Conservation (phyloP, 1,140 invertebrate genomes). For the Macrobrachium rosenbergii region DNA sequence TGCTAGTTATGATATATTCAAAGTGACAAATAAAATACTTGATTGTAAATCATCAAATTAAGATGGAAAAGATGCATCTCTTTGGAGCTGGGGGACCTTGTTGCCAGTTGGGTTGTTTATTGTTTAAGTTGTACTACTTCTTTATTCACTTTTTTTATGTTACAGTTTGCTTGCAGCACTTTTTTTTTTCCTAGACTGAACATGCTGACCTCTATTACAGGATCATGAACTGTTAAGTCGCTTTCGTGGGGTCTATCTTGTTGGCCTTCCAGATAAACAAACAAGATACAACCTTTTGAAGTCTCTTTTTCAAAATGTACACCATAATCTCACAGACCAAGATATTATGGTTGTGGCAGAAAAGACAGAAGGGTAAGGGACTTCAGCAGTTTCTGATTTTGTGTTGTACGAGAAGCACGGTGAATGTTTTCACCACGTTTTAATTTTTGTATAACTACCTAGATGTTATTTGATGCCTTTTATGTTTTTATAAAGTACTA, state of each 20-base stretch:
- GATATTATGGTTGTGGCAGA: conserved; percentile 64
- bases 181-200: neutral
- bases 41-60: too few species aligned
- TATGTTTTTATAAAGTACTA: too few species aligned
- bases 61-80: too few species aligned
- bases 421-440: too few species aligned
- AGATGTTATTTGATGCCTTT: too few species aligned
- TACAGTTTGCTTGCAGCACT: neutral
- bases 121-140: neutral
- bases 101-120: neutral
- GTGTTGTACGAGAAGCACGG: too few species aligned
- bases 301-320: conserved; percentile 60
- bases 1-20: too few species aligned
- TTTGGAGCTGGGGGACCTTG: too few species aligned
- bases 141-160: neutral
- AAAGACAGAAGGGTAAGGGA: conserved; percentile 63
- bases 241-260: conserved; percentile 65
- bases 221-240: conserved; percentile 65
- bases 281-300: conserved; percentile 57
- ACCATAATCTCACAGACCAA: conserved; percentile 62
- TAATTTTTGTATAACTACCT: too few species aligned
- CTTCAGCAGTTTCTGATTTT: neutral
- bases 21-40: too few species aligned
- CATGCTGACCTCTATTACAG: conserved; percentile 2
- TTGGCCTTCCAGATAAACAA: conserved; percentile 63